Evolutionary conservation across 64 coral and sea anemone species (phyloP), one percentile per base, ranked within the genome.

Genomic region (Montipora sp.): DNA sequence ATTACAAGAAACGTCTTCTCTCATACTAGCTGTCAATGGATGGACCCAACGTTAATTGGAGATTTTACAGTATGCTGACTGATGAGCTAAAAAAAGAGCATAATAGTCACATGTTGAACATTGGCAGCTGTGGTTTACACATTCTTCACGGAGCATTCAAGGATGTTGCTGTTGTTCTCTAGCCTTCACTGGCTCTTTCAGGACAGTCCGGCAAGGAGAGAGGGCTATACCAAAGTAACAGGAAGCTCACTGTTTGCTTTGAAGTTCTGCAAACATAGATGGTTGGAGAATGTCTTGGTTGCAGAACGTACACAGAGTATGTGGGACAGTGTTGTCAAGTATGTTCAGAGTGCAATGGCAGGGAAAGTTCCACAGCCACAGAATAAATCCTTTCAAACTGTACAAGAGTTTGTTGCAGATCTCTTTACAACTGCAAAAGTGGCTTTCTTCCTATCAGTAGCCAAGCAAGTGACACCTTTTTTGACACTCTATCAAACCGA

Each of bases 401-500:
- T 95, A 24, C 77, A 80, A 87, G 93, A 90, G 75, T 80, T 81
- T 73, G 71, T 75, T 83, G 77, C 89, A 82, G 93, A 90, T 77
- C 73, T 46, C 15, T 77, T 86, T 47, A 86, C 84, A 14, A 87
- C 47, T 86, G 78, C 87, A 49, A 90, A 95, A 77, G 79, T 95
- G 20, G 71, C 43, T 48, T 87, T 90, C 81, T 95, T 75, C 75
- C 75, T 90, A 73, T 95, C 88, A 74, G 51, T 95, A 89, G 81
- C 88, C 59, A 78, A 59, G 14, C 89, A 95, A 53, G 75, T 87
- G 66, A 74, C 65, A 72, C 82, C 88, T 48, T 90, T 95, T 91
- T 81, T 95, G 61, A 77, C 93, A 80, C n/a, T 83, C 70, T 95
- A 90, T 87, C 93, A 95, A 87, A 90, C 73, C 24, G 93, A 95